Conservation (phyloP, 1,140 invertebrate genomes). For the Sminthurides bifidus region DNA sequence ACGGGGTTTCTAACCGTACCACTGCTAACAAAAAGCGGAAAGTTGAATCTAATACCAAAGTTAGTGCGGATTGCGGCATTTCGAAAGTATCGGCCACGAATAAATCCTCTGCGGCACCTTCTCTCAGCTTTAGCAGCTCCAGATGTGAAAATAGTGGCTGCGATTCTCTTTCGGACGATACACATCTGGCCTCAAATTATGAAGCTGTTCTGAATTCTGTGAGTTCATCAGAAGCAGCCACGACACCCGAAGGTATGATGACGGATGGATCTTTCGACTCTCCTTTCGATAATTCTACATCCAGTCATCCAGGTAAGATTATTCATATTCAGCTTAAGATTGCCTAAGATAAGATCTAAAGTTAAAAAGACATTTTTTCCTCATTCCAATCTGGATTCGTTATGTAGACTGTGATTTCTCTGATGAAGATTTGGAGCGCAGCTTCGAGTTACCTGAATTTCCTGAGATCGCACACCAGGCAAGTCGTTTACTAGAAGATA, state of each 20-base stretch:
- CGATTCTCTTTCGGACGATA: too few species aligned
- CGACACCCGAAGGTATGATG: constrained; percentile 19
- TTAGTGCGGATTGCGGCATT: too few species aligned
- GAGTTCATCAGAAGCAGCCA: constrained; percentile 13
- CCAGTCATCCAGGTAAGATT: constrained; percentile 26
- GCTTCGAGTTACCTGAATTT: constrained; percentile 40
- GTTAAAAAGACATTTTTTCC: too few species aligned
- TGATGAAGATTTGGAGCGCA: constrained; percentile 30
- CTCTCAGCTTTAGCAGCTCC: too few species aligned
- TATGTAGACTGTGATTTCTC: constrained; percentile 28
- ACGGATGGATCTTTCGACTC: constrained; percentile 28
- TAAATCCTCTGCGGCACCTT: too few species aligned
- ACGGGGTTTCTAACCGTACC: too few species aligned
- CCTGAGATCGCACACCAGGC: constrained; percentile 40
- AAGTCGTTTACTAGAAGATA: constrained; percentile 55
- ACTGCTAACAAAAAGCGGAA: too few species aligned
- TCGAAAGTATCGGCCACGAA: too few species aligned
- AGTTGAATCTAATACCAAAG: too few species aligned
- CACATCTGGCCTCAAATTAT: too few species aligned
- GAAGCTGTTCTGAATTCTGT: constrained; percentile 20
- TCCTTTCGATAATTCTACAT: constrained; percentile 24
- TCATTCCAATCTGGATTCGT: constrained; percentile 3
- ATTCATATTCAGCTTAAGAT: not conserved
- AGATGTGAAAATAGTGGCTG: too few species aligned
- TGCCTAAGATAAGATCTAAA: too few species aligned